These are phyloP conservation scores for Pristionchus mayeri DNA, from an alignment of 2,888 invertebrate species.

Conservation along the genomic window DNA sequence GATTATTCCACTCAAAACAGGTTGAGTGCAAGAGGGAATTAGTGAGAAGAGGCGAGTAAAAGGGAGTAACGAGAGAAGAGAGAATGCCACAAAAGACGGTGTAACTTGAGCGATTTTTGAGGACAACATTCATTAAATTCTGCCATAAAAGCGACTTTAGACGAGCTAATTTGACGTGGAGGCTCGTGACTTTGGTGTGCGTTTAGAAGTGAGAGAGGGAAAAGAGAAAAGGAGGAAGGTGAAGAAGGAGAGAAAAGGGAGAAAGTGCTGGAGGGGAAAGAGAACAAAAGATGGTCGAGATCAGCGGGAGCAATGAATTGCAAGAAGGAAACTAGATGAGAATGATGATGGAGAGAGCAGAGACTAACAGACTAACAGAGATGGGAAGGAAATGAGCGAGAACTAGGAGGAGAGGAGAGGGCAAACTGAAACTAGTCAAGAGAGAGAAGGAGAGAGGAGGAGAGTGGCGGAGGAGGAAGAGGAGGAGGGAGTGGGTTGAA, in stretches of 20 bases:
- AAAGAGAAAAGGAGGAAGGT: not conserved
- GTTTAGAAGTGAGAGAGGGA: not conserved
- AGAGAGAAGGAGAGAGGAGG: not conserved
- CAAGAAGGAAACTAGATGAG: not conserved
- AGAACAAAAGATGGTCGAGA: not conserved
- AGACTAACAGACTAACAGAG: slow-evolving; percentile 31
- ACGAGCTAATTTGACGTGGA: not conserved
- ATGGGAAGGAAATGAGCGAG: slow-evolving; percentile 15
- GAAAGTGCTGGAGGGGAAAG: not conserved
- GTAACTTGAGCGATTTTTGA: not conserved
- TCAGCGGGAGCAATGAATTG: not conserved
- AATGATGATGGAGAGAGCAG: not conserved
- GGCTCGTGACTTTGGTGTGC: not conserved
- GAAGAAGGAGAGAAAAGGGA: not conserved
- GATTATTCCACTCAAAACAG: slow-evolving; percentile 37
- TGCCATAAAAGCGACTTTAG: not conserved
- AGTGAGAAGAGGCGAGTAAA: not conserved
- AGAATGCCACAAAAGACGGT: not conserved
- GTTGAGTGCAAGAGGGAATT: slow-evolving; percentile 43
- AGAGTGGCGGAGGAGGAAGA: not conserved
- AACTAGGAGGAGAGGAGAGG: slow-evolving; percentile 18
- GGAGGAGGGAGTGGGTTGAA: not conserved
- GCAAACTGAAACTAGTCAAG: slow-evolving; percentile 44
- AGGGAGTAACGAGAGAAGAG: not conserved
- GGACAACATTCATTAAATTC: not conserved